phyloP scores from a whole-genome alignment of 1,140 invertebrate genomes.

The Varroa destructor region DNA sequence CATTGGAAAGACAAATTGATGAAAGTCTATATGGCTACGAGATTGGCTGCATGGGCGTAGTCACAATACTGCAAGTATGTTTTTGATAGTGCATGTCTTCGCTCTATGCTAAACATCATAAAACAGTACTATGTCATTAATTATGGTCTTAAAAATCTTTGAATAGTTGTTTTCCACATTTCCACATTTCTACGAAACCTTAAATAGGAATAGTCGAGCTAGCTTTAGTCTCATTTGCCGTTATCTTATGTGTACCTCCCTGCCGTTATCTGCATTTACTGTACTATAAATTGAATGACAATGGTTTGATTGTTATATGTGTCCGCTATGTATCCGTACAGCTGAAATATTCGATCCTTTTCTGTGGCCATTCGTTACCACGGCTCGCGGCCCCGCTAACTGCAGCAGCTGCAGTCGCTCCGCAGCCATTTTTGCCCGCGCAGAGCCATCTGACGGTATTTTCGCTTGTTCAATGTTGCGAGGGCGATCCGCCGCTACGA shows the following conservation, averaged over 20 bases:
- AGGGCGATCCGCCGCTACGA: slow-evolving; percentile 2
- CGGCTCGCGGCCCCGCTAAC: neutral
- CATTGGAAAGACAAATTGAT: neutral
- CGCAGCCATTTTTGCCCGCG: neutral
- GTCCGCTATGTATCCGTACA: neutral
- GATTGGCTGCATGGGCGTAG: neutral
- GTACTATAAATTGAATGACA: too few relatives aligned
- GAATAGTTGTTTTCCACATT: too few relatives aligned
- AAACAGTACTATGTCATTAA: too few relatives aligned
- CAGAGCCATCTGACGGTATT: neutral
- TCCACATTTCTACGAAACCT: too few relatives aligned
- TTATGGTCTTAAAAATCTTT: too few relatives aligned
- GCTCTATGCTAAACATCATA: too few relatives aligned
- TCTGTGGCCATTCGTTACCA: slow-evolving; percentile 3
- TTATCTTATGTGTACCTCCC: too few relatives aligned
- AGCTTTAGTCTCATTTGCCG: too few relatives aligned
- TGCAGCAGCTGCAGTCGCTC: neutral
- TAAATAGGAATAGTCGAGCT: too few relatives aligned
- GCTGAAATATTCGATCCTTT: slow-evolving; percentile 22
- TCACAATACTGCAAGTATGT: slow-evolving; percentile 2
- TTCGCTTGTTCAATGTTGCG: neutral
- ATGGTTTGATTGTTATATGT: too few relatives aligned
- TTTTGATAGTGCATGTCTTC: neutral
- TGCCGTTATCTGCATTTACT: too few relatives aligned
- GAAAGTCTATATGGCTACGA: slow-evolving; percentile 22